Base-by-base conservation (phyloP, 2,888 invertebrate species). In the Tuta absoluta region DNA sequence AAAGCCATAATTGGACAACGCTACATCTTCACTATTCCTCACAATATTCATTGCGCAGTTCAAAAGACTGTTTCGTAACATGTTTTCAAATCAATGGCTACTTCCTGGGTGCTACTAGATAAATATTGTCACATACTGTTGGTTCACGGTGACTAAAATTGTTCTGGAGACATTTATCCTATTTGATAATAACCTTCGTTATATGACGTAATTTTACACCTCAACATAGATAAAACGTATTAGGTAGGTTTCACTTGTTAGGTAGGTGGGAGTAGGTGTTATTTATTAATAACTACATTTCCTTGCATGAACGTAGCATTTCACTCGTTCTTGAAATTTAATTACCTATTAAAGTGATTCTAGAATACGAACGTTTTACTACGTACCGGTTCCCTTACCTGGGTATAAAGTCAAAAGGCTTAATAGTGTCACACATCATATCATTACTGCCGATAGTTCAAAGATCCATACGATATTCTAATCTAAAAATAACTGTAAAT, bases 371-470 rank as follows among this genome's bases (percentile, higher is more conserved):
- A 14, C 5, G 2, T 17, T 53, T 23, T 17, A 3, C 3, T 11
- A 21, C 2, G 2, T 17, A 23, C 23, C 14, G 17, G 10, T n/a
- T n/a, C n/a, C 8, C 8, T 8, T 33, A 5, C 28, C 28, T 33
- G 10, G 33, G 37, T 14, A 37, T 17, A 38, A 59, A 59, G 38
- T 38, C 38, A 3, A 38, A 21, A 24, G n/a, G 12, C n/a, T 45
- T 33, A 24, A 19, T 41, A 65, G 64, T 67, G 67, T 60, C 63
- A 68, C 63, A 66, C 28, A 65, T 68, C 65, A 67, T 76, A 72
- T 78, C 67, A 80, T 79, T 80, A 75, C 67, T 63, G 62, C 69
- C 68, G 70, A 48, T 49, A 48, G 33, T 64, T 64, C 69, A 74
- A 71, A 70, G 71, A 69, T 70, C 70, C 69, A 68, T 68, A 68